A percentile compares a stretch with the other conserved stretches of the same genome.
Conservation (phyloP, 1,140 invertebrate species). For the Drosophila littoralis region DNA sequence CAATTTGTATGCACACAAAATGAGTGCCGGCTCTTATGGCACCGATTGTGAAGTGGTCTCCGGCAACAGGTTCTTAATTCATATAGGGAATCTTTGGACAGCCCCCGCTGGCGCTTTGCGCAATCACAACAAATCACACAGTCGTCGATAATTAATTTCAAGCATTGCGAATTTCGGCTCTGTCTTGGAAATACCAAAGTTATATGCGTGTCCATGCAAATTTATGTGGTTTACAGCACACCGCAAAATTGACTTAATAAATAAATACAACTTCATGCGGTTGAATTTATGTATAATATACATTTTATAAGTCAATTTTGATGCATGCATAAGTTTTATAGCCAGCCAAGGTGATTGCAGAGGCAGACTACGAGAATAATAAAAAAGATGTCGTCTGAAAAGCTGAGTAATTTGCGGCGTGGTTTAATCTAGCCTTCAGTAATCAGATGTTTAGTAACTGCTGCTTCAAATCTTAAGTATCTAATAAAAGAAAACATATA, state of each 20-base stretch:
- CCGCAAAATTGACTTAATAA: slow-evolving; percentile 42
- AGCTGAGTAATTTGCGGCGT: not conserved
- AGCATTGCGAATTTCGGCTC: slow-evolving; percentile 68
- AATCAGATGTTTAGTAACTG: too few relatives aligned
- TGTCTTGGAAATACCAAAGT: slow-evolving; percentile 62
- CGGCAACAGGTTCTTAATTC: slow-evolving; percentile 43
- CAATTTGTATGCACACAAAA: slow-evolving; percentile 67
- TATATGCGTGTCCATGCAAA: slow-evolving; percentile 49
- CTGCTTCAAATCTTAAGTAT: not conserved
- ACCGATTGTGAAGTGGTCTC: slow-evolving; percentile 6
- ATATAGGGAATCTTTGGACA: slow-evolving; percentile 40
- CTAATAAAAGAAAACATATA: not conserved
- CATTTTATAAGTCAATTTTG: slow-evolving; percentile 45
- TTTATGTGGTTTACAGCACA: slow-evolving; percentile 62
- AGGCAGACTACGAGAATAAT: not conserved
- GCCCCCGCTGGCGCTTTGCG: slow-evolving; percentile 53
- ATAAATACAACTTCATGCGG: slow-evolving; percentile 36
- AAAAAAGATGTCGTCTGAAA: not conserved
- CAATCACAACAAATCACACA: slow-evolving; percentile 66
- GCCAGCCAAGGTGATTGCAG: slow-evolving; percentile 71
- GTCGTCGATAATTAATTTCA: slow-evolving; percentile 71
- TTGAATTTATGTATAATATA: not conserved
- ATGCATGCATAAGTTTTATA: slow-evolving; percentile 81
- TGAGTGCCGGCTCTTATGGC: slow-evolving; percentile 33
- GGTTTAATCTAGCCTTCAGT: not conserved